Conservation (phyloP, 1,140 invertebrate species). For the Zaprionus africanus region DNA sequence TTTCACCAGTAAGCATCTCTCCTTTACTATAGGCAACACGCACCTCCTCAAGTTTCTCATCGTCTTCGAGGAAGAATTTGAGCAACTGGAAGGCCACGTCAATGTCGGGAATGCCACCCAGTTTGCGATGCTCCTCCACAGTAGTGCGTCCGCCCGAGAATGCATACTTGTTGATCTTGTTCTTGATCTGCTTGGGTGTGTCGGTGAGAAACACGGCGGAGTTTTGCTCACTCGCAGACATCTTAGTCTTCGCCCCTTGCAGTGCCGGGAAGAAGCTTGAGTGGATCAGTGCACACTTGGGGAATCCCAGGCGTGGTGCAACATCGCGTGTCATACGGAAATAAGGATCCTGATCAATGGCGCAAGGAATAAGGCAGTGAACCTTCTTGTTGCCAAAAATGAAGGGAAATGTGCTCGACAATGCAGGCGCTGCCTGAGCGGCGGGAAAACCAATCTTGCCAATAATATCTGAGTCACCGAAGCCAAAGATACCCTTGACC, state of each 20-base stretch:
- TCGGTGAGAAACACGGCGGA: conserved; percentile 98
- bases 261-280: conserved; percentile 98
- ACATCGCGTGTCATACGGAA: conserved; percentile 99
- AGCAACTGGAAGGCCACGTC: conserved; percentile 99
- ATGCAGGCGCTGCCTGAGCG: conserved; percentile 97
- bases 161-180: conserved; percentile 99
- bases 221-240: conserved; percentile 98
- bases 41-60: conserved; percentile 93
- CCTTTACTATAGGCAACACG: conserved; percentile 94
- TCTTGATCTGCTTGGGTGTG: conserved; percentile 98
- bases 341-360: conserved; percentile 99
- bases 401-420: conserved; percentile 97
- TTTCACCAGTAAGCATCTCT: conserved; percentile 95
- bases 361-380: conserved; percentile 98
- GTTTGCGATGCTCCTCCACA: conserved; percentile 95
- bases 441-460: conserved; percentile 99
- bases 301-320: conserved; percentile 93
- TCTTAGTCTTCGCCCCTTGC: conserved; percentile 98
- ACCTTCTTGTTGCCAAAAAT: conserved; percentile 94
- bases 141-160: conserved; percentile 98
- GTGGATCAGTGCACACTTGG: conserved; percentile 97
- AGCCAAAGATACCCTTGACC: conserved; percentile 98
- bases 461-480: conserved; percentile 97
- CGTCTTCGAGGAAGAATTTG: conserved; percentile 98
- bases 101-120: conserved; percentile 97